Base-by-base conservation (phyloP, 2,888 invertebrate species). In the Melinaea menophilus region DNA sequence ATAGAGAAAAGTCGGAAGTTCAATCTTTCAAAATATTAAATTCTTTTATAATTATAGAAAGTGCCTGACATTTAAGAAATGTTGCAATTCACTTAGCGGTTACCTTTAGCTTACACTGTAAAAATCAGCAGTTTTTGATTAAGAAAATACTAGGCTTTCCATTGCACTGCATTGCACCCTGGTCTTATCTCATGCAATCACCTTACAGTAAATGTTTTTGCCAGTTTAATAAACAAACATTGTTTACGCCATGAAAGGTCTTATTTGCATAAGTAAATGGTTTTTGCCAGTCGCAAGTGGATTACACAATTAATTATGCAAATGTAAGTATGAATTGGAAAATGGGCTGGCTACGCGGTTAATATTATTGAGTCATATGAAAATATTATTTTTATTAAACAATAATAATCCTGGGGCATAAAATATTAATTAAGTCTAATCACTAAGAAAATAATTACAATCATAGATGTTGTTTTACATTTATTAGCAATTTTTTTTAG, bases 261-360 rank as follows among this genome's bases (percentile, higher is more conserved):
- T 70, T 74, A 73, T 73, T 73, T 75, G 72, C 70, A 68, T 72
- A 74, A 74, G 71, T 72, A 72, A 74, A 74, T 70, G 70, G 74
- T 67, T 71, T 70, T 73, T 71, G 72, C 70, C 73, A 68, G 41
- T 41, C 67, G 69, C 67, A 73, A 76, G 79, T 80, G 79, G 80
- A 84, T 84, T 80, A 79, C 81, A 81, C 78, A 81, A 82, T 84
- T 86, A 81, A 85, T 85, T 85, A 84, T 74, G 76, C 72, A 77
- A 82, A 84, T 81, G 74, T 34, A 62, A 68, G 70, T 67, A 72
- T 68, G 9, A 41, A 41, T 41, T 41, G 41, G 11, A 75, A 77
- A 73, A 71, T 73, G 64, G 59, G 66, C 66, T 67, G 71, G 79
- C 76, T 81, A 81, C 81, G 81, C 73, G 76, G 63, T 41, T 41